A percentile compares a stretch with the other conserved stretches of the same genome.
Evolutionary conservation across 2,888 invertebrate genomes (phyloP).

Genomic region (Chouioia cunea): DNA sequence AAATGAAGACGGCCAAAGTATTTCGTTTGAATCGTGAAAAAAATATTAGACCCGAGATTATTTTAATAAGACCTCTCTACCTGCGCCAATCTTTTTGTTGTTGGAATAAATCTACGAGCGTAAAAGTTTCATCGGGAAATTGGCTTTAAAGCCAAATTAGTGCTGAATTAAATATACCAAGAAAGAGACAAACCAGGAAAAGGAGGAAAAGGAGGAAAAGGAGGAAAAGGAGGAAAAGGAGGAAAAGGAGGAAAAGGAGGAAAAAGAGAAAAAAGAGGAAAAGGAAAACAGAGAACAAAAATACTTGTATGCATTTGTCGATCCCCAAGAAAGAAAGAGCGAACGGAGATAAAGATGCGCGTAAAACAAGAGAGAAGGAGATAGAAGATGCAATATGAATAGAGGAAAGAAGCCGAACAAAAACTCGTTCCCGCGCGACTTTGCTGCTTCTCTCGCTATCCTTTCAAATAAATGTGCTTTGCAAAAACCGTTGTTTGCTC

Average conservation of each 20-base stretch:
- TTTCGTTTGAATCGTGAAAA: too few relatives aligned
- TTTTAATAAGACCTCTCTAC: too few relatives aligned
- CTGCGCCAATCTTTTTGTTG: too few relatives aligned
- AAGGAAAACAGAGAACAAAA: background rate
- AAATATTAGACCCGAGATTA: too few relatives aligned
- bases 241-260: background rate
- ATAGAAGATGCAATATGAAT: conserved; percentile 51
- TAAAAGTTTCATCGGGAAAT: too few relatives aligned
- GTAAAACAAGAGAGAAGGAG: conserved; percentile 25
- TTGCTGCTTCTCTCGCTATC: conserved; percentile 31
- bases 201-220: background rate
- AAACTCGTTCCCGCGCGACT: conserved; percentile 54
- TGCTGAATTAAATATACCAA: conserved; percentile 6
- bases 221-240: background rate
- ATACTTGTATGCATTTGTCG: too few relatives aligned
- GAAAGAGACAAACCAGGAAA: conserved; percentile 3
- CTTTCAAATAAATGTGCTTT: conserved; percentile 40
- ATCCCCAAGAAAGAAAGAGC: conserved; percentile 7
- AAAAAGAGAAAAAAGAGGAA: background rate
- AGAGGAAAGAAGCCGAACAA: conserved; percentile 54
- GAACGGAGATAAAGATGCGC: conserved; percentile 7
- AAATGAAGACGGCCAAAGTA: too few relatives aligned
- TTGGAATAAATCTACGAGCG: too few relatives aligned
- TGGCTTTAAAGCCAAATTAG: background rate
- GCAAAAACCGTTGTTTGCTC: conserved; percentile 51